Evolutionary conservation across 2,888 invertebrate species (phyloP).

Genomic region (Norana najaformis): DNA sequence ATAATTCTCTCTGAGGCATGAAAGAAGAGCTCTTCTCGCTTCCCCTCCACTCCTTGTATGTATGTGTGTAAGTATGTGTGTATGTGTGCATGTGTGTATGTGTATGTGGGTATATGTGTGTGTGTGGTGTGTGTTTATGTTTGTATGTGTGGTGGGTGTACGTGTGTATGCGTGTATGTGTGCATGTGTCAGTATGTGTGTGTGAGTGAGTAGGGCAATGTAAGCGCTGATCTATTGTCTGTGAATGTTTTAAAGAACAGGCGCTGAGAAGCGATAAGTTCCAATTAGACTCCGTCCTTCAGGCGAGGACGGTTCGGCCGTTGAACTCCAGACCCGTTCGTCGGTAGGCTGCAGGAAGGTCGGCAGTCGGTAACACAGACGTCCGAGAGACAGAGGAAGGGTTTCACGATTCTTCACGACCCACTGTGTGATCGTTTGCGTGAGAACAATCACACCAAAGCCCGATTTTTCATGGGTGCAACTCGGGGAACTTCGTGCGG

Average conservation of each 20-base stretch:
- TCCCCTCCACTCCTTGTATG: no score
- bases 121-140: no score
- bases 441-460: no score
- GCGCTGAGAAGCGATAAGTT: background rate
- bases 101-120: no score
- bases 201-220: background rate
- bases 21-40: no score
- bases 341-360: background rate
- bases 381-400: background rate
- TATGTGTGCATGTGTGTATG: no score
- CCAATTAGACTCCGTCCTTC: background rate
- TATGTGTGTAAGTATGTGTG: no score
- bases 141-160: no score
- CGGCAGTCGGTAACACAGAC: background rate
- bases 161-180: no score
- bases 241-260: background rate
- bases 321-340: background rate
- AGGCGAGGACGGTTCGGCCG: background rate
- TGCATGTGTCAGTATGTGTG: background rate
- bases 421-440: background rate
- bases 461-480: background rate
- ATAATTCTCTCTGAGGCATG: no score
- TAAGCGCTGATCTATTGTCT: background rate
- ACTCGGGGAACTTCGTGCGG: background rate
- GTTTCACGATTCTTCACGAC: background rate